Base-by-base conservation (phyloP, 2,113 vertebrate species). In the Anoplopoma fimbria region DNA sequence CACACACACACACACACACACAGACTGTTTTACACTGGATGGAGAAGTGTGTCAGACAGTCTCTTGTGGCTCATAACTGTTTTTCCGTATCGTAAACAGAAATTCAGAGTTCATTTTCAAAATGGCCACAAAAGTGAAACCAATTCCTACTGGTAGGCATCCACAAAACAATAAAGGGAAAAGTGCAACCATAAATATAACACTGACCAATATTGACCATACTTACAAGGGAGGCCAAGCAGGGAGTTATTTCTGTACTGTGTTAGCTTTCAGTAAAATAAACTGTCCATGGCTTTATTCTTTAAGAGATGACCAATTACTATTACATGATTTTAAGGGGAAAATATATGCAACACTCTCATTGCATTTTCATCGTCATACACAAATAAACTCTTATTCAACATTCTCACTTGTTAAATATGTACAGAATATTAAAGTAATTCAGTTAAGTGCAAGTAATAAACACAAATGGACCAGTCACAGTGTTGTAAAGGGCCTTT, bases 41-140 rank as follows among this genome's bases (percentile, higher is more conserved):
- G 19, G 64, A 77, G 58, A 90, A 85, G 40, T 81, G 80, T 85
- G 85, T 85, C 85, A 80, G 69, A 33, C 2, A 1, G 45, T 85
- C 84, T 85, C 84, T 45, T n/a, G 69, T 62, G 79, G 58, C 65
- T 61, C 47, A 34, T 47, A 67, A 71, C 36, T 63, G 31, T 79
- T 69, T 82, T 73, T 75, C 53, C 0, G 34, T 42, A n/a, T 72
- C 27, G 1, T 62, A 76, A 87, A 64, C 73, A 75, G 40, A 38
- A 55, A 86, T 82, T 79, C 53, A 58, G 25, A 65, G 82, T 79
- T 84, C 25, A 67, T 70, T 82, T 69, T 68, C 14, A 60, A 63
- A 82, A 67, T 8, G 3, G 57, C 23, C 71, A 55, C 69, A 55
- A 34, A 77, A 33, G 10, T 79, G 29, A 84, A 74, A 77, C 62